Evolutionary conservation across 2,113 vertebrate species (phyloP).

Genomic region (Psilopsiagon aymara): DNA sequence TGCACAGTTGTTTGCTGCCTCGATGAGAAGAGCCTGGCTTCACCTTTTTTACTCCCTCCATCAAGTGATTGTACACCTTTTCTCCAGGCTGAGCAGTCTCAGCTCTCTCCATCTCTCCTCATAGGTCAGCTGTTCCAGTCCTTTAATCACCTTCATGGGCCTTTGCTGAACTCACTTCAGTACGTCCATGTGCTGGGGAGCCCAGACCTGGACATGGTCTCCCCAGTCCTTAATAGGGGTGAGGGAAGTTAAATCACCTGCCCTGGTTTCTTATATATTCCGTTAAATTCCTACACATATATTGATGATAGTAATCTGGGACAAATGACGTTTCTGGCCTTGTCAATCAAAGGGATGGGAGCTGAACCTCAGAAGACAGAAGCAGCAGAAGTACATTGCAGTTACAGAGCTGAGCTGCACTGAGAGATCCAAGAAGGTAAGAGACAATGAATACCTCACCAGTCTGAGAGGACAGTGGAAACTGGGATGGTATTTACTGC

Average conservation of each 20-base stretch:
- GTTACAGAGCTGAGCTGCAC: not conserved
- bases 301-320: not conserved
- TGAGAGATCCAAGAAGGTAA: not conserved
- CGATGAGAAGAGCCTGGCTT: not conserved
- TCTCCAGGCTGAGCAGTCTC: not conserved
- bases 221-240: not conserved
- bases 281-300: not conserved
- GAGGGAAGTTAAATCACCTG: not conserved
- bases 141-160: not conserved
- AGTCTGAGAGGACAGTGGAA: not conserved
- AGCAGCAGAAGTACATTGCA: not conserved
- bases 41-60: not conserved
- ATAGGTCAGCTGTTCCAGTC: not conserved
- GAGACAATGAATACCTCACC: not conserved
- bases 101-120: not conserved
- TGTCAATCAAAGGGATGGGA: not conserved
- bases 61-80: not conserved
- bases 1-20: accelerated
- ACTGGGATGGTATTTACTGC: not conserved
- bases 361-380: not conserved
- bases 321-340: not conserved
- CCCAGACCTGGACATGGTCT: not conserved
- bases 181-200: not conserved
- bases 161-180: not conserved
- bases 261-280: not conserved